These are phyloP conservation scores for Narcine bancroftii DNA, from an alignment of 2,113 vertebrate genomes.

Conservation along the genomic window DNA sequence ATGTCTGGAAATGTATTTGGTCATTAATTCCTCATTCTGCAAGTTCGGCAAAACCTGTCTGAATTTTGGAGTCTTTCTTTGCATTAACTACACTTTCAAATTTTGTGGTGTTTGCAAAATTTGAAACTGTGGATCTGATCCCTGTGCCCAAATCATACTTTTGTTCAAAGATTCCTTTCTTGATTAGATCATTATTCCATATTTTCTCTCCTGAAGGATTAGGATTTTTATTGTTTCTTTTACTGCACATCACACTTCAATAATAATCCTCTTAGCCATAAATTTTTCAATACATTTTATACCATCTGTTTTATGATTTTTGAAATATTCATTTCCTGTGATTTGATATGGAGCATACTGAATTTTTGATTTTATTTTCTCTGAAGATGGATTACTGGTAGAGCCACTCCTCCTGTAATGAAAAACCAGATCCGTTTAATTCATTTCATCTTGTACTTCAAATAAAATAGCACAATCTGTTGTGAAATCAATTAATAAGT, in stretches of 20 bases:
- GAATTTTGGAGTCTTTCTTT: background rate
- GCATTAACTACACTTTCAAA: background rate
- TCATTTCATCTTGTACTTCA: background rate
- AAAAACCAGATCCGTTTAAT: constrained; percentile 8
- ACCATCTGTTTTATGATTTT: constrained; percentile 2
- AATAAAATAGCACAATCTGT: constrained; percentile 25
- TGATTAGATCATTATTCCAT: too few species aligned
- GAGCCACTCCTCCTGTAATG: background rate
- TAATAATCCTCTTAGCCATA: background rate
- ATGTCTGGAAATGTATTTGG: background rate
- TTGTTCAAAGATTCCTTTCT: too few species aligned
- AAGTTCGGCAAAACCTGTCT: background rate
- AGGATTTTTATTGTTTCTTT: background rate
- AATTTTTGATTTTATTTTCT: background rate
- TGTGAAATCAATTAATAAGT: constrained; percentile 28
- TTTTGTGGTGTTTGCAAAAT: background rate
- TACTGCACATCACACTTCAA: background rate
- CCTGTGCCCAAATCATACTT: background rate
- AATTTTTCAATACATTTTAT: background rate
- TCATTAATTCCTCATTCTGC: background rate
- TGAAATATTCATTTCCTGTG: constrained; percentile 25
- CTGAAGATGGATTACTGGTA: background rate
- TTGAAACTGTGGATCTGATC: background rate
- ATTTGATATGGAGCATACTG: background rate
- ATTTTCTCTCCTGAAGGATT: background rate